Base-by-base conservation (phyloP, 2,888 invertebrate species). In the Pemphredon lugubris region DNA sequence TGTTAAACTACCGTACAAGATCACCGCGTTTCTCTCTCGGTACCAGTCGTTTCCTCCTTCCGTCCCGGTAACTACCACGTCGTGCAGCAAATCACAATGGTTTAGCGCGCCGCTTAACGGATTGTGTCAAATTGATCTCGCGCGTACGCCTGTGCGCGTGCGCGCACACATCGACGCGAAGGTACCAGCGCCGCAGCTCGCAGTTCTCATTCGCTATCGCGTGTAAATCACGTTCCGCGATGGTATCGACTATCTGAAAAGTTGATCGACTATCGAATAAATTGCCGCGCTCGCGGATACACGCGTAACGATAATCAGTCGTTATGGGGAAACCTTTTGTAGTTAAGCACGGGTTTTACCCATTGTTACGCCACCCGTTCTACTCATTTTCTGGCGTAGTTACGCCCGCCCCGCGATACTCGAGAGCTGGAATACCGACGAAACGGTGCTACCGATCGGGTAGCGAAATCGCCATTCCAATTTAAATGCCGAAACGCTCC, bases 201-300 rank as follows among this genome's bases (percentile, higher is more conserved):
- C 11, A 37, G 34, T 42, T 67, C 70, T 61, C 65, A 65, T 42
- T 47, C n/a, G 44, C 42, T 75, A 71, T 73, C 72, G 54, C 68
- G 77, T 77, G 73, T 75, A 80, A 79, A 79, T 73, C 71, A 68
- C 65, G 59, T 63, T 72, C 54, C 57, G 44, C 34, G 40, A 58
- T 47, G 45, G 58, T 77, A 72, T 77, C 71, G 71, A 66, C 65
- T 83, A 85, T 85, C 85, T 84, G 81, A 85, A 85, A 84, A 85
- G 69, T 83, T 81, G 82, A 85, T 85, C 85, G 82, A 67, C 75
- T 69, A 85, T 85, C 81, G 83, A 85, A 85, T 84, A 83, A 84
- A 85, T 84, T 84, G 83, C 81, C 75, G 39, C 30, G 71, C 71
- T 78, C 74, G 69, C 66, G 78, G 74, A 79, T 78, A 78, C 59